Percentiles rank a stretch among this genome's conserved stretches.
These are phyloP conservation scores for Hirtodrosophila trivittata DNA, from an alignment of 2,888 invertebrate species.

Conservation along the genomic window DNA sequence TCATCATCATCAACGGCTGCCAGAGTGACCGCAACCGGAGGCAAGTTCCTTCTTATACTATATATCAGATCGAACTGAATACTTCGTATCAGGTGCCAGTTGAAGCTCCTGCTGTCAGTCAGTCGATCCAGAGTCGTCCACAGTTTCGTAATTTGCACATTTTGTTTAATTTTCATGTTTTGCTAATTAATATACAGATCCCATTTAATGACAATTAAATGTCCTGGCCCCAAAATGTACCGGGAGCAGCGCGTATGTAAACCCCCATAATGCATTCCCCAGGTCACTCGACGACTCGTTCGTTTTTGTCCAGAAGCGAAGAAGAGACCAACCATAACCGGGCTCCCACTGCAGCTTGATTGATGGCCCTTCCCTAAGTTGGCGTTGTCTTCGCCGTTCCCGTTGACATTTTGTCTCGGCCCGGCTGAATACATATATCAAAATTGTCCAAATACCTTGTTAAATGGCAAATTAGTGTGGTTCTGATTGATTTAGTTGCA, in stretches of 20 bases:
- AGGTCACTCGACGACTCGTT: constrained; percentile 1
- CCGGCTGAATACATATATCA: constrained; percentile 80
- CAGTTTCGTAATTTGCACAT: constrained; percentile 27
- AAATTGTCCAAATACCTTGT: constrained; percentile 83
- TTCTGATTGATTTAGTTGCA: constrained; percentile 82
- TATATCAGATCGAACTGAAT: constrained; percentile 61
- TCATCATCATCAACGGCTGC: constrained; percentile 68
- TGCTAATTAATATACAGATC: constrained; percentile 77
- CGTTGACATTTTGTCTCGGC: constrained; percentile 71
- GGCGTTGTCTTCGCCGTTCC: constrained; percentile 38
- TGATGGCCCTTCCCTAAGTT: constrained; percentile 67
- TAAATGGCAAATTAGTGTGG: constrained; percentile 83
- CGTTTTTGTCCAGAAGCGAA: background rate
- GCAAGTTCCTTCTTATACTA: constrained; percentile 17
- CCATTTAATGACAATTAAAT: constrained; percentile 66
- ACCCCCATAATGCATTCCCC: constrained; percentile 27
- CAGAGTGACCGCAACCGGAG: constrained; percentile 33
- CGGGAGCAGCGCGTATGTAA: background rate
- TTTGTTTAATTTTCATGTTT: constrained; percentile 73
- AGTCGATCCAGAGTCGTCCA: constrained; percentile 1
- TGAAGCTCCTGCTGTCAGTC: constrained; percentile 16
- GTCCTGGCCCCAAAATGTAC: constrained; percentile 51
- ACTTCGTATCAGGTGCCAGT: constrained; percentile 63
- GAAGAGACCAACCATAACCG: constrained; percentile 19
- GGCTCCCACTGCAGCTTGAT: constrained; percentile 57